Evolutionary conservation across 1,140 invertebrate genomes (phyloP), one percentile per base, ranked within the genome.

Genomic region (Cherax destructor): DNA sequence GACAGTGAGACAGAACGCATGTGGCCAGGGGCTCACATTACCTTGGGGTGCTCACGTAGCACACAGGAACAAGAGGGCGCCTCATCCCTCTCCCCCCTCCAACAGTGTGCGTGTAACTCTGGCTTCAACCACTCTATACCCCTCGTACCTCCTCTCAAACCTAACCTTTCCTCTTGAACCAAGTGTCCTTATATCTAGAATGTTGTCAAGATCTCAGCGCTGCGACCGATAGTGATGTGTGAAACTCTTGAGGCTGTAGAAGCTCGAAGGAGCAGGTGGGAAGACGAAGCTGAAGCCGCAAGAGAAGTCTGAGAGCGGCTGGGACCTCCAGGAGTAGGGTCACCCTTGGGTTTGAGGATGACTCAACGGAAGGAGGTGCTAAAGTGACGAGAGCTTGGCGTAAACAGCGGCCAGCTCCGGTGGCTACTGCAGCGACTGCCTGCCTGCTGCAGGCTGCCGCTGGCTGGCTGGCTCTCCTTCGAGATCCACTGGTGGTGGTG

Each of bases 341-440:
- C 87, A 76, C 65, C 79, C 80, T 89, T 76, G 56, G 87, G 87
- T 83, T 83, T 65, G 87, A 83, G 87, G 79, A 83, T 89, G 87
- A 89, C 87, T 89, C 87, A 89, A 89, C 87, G 87, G 87, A 89
- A 89, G 87, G 87, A 89, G 87, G 87, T 79, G 87, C 87, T 83
- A 89, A 89, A 89, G 87, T 89, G 87, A 89, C 87, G 87, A 89
- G 87, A 89, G 41, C 79, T 89, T 61, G 24, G 87, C 80, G 87
- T 89, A 83, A 89, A 89, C 87, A 89, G 61, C 79, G n/a, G 87
- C 83, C 61, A 83, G 87, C 61, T 81, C 87, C 79, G 79, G 65
- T 83, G 87, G 87, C 87, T 83, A 89, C 87, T 74, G 69, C 65
- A 47, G 86, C 41, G 30, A 56, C 6, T 30, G 30, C 30, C 21